phyloP scores from a whole-genome alignment of 2,797 vertebrate species.

The Enteromius anoplus region DNA sequence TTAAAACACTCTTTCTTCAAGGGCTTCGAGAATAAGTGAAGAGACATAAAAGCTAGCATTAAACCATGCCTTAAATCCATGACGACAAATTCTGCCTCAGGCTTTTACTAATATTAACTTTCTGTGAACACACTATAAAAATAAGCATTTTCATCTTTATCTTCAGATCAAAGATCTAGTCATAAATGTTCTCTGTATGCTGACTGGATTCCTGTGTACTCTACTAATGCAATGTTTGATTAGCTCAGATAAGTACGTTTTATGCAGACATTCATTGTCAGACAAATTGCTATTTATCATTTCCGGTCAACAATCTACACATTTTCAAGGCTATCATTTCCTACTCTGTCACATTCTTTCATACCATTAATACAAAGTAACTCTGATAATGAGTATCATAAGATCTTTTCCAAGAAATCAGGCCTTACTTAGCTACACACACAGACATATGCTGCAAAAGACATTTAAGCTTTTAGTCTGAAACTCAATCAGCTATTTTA shows the following conservation, averaged over 20 bases:
- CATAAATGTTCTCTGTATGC: background rate
- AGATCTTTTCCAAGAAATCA: conserved; percentile 3
- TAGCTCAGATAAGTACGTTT: background rate
- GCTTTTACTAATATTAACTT: conserved; percentile 3
- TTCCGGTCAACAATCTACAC: background rate
- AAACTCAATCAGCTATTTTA: background rate
- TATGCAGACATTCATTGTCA: background rate
- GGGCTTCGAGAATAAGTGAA: conserved; percentile 18
- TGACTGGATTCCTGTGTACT: background rate
- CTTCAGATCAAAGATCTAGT: background rate
- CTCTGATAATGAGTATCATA: background rate
- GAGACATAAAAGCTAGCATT: conserved; percentile 25
- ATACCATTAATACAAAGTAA: background rate
- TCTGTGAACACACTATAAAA: background rate
- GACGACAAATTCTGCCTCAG: background rate
- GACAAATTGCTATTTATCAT: background rate
- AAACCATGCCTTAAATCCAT: conserved; percentile 12
- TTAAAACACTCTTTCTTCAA: conserved; percentile 16
- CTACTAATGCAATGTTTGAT: background rate
- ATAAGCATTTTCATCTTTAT: background rate
- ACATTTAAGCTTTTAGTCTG: background rate
- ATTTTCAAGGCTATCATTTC: background rate
- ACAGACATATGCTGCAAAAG: background rate
- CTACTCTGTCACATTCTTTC: background rate
- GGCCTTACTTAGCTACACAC: background rate